Conservation (phyloP, 2,797 vertebrate genomes). For the Xenops minutus region DNA sequence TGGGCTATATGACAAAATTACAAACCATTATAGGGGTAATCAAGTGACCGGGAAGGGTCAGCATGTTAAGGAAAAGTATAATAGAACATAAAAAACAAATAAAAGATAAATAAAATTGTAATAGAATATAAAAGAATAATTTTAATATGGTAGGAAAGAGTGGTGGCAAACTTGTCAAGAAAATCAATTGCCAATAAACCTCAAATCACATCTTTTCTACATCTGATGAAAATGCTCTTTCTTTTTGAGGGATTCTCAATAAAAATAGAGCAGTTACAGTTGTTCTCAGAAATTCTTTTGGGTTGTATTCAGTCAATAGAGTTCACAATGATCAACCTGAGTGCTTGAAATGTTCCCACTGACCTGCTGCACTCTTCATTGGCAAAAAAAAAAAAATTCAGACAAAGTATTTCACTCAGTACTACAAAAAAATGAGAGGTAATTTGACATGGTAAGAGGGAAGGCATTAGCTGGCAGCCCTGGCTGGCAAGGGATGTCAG, state of each 20-base stretch:
- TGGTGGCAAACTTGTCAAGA: not conserved
- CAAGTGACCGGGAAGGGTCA: not conserved
- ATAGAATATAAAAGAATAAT: not conserved
- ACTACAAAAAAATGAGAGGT: not conserved
- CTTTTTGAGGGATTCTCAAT: not conserved
- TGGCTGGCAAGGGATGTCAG: not conserved
- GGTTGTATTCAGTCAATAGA: not conserved
- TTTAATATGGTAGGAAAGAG: not conserved
- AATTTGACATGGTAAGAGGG: not conserved
- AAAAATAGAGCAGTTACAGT: not conserved
- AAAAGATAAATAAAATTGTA: not conserved
- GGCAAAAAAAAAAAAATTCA: not conserved
- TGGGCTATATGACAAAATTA: not conserved
- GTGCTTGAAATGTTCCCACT: not conserved
- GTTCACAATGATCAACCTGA: not conserved
- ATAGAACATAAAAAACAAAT: not conserved
- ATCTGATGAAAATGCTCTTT: not conserved
- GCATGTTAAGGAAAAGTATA: not conserved
- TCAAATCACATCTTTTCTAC: not conserved
- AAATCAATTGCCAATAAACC: not conserved
- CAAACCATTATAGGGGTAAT: not conserved
- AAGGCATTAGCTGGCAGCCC: not conserved
- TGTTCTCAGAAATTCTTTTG: constrained; percentile 5
- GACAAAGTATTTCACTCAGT: not conserved
- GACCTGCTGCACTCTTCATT: not conserved